A percentile compares a stretch with the other conserved stretches of the same genome.
Conservation (phyloP, 2,888 invertebrate species). For the Hypolimnas misippus region DNA sequence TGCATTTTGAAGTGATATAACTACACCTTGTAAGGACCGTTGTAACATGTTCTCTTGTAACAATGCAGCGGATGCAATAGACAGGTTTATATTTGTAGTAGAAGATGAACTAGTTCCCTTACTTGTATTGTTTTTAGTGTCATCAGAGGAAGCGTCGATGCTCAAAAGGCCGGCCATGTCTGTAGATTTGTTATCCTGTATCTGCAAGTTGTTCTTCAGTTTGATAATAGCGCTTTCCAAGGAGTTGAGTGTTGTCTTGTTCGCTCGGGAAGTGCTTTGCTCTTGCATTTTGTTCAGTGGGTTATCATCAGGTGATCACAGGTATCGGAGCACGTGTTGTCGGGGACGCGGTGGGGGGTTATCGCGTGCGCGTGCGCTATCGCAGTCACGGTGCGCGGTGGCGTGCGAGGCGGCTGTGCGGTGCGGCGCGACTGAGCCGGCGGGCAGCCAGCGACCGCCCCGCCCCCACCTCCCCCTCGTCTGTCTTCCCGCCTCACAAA, state of each 20-base stretch:
- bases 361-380: constrained; percentile 74
- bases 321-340: constrained; percentile 65
- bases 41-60: constrained; percentile 87
- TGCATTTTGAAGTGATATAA: constrained; percentile 92
- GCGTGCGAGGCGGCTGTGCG: constrained; percentile 78
- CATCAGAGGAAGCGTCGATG: constrained; percentile 69
- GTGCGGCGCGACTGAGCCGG: constrained; percentile 81
- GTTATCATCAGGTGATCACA: constrained; percentile 50
- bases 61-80: constrained; percentile 84
- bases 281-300: constrained; percentile 71
- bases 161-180: constrained; percentile 71
- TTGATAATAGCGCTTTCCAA: constrained; percentile 82
- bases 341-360: constrained; percentile 63
- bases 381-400: constrained; percentile 64
- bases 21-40: constrained; percentile 91
- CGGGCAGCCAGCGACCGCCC: constrained; percentile 76
- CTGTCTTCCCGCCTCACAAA: constrained; percentile 79
- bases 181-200: constrained; percentile 73
- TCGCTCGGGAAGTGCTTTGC: constrained; percentile 76
- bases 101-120: constrained; percentile 72
- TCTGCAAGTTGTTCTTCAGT: constrained; percentile 80
- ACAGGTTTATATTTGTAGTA: constrained; percentile 72
- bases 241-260: constrained; percentile 77
- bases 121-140: constrained; percentile 71
- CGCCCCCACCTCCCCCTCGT: constrained; percentile 77